phyloP scores from a whole-genome alignment of 2,113 vertebrate species.

The Cyprinodon brontotheroides region DNA sequence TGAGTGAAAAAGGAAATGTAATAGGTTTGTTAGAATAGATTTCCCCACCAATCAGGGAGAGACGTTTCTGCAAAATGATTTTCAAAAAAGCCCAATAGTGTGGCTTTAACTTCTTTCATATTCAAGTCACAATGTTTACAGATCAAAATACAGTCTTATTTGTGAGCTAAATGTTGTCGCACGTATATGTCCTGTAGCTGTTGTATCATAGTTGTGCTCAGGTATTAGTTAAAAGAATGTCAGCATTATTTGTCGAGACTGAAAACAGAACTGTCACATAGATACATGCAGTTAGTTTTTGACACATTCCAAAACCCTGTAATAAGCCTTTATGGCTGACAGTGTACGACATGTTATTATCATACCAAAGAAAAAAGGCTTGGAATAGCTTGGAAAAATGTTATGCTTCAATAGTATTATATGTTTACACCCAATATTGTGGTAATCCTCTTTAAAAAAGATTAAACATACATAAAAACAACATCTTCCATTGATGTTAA shows the following conservation, averaged over 20 bases:
- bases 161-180: slow-evolving; percentile 64
- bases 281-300: slow-evolving; percentile 37
- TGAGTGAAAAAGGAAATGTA: slow-evolving; percentile 32
- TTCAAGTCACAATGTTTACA: slow-evolving; percentile 81
- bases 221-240: slow-evolving; percentile 49
- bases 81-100: slow-evolving; percentile 62
- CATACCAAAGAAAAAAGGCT: slow-evolving; percentile 52
- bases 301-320: slow-evolving; percentile 24
- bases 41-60: slow-evolving; percentile 33
- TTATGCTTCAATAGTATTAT: slow-evolving; percentile 2
- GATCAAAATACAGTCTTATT: slow-evolving; percentile 63
- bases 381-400: slow-evolving; percentile 16
- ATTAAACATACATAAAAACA: not conserved
- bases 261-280: slow-evolving; percentile 23
- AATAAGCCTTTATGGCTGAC: slow-evolving; percentile 19
- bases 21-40: slow-evolving; percentile 43
- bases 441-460: slow-evolving; percentile 31
- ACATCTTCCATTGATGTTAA: not conserved
- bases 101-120: slow-evolving; percentile 74
- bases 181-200: slow-evolving; percentile 53
- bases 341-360: slow-evolving; percentile 23
- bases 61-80: slow-evolving; percentile 43
- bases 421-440: slow-evolving; percentile 2
- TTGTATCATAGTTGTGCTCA: slow-evolving; percentile 37
- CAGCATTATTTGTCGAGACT: slow-evolving; percentile 59